Conservation (phyloP, 2,888 invertebrate species). For the Dromius quadrimaculatus region DNA sequence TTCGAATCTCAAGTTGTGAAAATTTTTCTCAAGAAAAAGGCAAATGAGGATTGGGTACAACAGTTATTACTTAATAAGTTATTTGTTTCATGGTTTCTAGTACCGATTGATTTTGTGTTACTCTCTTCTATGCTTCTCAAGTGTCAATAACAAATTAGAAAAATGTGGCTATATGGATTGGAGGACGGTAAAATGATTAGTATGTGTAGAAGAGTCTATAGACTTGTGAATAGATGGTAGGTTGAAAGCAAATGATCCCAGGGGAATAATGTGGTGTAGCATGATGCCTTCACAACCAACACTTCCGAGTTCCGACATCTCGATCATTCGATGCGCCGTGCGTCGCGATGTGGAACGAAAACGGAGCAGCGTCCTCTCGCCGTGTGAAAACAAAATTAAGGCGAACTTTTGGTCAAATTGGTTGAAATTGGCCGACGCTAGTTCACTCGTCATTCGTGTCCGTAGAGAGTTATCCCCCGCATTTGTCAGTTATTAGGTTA, state of each 20-base stretch:
- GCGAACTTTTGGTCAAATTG: conserved; percentile 72
- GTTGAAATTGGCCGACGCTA: conserved; percentile 71
- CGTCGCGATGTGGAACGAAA: conserved; percentile 6
- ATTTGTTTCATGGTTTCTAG: too few relatives aligned
- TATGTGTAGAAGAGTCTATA: not conserved
- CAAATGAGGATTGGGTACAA: too few relatives aligned
- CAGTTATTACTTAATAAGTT: too few relatives aligned
- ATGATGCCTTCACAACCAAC: conserved; percentile 11
- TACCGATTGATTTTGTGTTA: too few relatives aligned
- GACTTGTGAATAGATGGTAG: not conserved
- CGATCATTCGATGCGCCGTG: not conserved
- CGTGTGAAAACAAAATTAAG: conserved; percentile 72
- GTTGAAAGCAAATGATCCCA: conserved; percentile 27
- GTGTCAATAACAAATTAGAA: too few relatives aligned
- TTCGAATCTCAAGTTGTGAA: too few relatives aligned
- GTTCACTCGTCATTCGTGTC: conserved; percentile 61
- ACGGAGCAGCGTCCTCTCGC: conserved; percentile 44
- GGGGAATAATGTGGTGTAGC: not conserved
- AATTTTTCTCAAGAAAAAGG: too few relatives aligned
- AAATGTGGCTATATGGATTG: not conserved
- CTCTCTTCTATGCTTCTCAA: too few relatives aligned
- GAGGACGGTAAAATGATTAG: not conserved
- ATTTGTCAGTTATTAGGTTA: conserved; percentile 66
- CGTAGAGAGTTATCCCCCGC: conserved; percentile 65
- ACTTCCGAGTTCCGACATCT: conserved; percentile 14